Percentiles rank a stretch among this genome's conserved stretches.
These are phyloP conservation scores for Lycopodina hypogea DNA, from an alignment of 37 sponge, comb jelly and placozoan species.

Conservation along the genomic window DNA sequence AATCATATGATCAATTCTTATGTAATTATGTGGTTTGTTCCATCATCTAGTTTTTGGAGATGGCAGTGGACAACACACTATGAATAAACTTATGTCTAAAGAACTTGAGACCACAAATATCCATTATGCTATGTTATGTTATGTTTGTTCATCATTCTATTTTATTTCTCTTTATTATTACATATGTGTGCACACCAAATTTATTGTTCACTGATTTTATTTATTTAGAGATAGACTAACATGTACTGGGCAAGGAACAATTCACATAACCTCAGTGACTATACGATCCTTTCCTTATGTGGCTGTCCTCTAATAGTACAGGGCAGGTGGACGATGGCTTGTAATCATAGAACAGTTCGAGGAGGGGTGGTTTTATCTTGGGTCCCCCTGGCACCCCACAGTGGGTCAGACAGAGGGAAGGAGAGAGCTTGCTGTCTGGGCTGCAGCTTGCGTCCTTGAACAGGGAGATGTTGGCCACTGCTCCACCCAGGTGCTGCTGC, in stretches of 20 bases:
- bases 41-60: slow-evolving; percentile 73
- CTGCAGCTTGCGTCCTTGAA: slow-evolving; percentile 48
- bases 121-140: no score
- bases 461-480: slow-evolving; percentile 32
- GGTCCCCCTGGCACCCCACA: slow-evolving; percentile 54
- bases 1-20: background rate
- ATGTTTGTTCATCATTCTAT: no score
- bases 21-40: background rate
- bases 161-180: no score
- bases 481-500: slow-evolving; percentile 17
- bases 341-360: slow-evolving; percentile 62
- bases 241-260: no score
- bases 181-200: no score
- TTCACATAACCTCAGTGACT: no score
- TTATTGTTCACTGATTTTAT: no score
- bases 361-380: slow-evolving; percentile 4
- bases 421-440: slow-evolving; percentile 26
- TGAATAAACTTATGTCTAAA: background rate
- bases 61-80: slow-evolving; percentile 77
- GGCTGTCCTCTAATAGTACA: slow-evolving; percentile 53
- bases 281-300: slow-evolving; percentile 2
- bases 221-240: no score
- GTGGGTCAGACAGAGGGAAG: slow-evolving; percentile 47
- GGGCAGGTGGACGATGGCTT: slow-evolving; percentile 49
- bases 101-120: background rate